phyloP scores from a whole-genome alignment of 2,888 invertebrate genomes.

The Auanema freiburgensis region DNA sequence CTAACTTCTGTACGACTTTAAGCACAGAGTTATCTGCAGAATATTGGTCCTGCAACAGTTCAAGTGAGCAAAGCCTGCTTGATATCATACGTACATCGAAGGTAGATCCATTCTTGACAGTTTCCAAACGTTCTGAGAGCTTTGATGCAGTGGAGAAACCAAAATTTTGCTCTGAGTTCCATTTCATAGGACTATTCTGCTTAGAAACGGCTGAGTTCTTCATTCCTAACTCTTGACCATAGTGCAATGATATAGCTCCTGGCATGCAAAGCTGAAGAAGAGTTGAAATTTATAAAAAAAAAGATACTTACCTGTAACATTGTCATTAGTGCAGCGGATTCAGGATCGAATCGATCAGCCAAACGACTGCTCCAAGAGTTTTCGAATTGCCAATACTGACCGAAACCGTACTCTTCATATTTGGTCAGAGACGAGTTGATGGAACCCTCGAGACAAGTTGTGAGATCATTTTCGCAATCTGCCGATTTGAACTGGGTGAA shows the following conservation, averaged over 20 bases:
- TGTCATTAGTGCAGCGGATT: constrained; percentile 40
- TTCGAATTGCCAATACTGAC: constrained; percentile 50
- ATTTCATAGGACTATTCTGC: constrained; percentile 43
- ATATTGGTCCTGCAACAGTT: constrained; percentile 36
- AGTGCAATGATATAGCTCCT: constrained; percentile 47
- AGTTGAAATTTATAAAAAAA: background rate
- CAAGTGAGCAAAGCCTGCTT: background rate
- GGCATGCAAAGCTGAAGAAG: constrained; percentile 36
- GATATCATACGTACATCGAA: constrained; percentile 28
- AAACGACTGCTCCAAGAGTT: constrained; percentile 36
- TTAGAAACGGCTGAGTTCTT: constrained; percentile 14
- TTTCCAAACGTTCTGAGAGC: constrained; percentile 31
- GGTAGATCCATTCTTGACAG: constrained; percentile 19
- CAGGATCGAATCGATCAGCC: constrained; percentile 38
- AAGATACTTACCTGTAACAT: constrained; percentile 32
- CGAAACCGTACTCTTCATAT: constrained; percentile 33
- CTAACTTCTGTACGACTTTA: constrained; percentile 48
- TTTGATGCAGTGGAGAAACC: constrained; percentile 30
- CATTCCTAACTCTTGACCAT: constrained; percentile 45
- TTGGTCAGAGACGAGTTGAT: background rate
- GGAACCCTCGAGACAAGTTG: too few species aligned
- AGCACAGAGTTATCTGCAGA: constrained; percentile 32
- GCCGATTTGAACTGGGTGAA: too few species aligned
- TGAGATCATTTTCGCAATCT: too few species aligned
- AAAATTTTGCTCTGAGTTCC: constrained; percentile 37